phyloP scores from a whole-genome alignment of 2,113 vertebrate genomes.

The Aplodontia rufa region DNA sequence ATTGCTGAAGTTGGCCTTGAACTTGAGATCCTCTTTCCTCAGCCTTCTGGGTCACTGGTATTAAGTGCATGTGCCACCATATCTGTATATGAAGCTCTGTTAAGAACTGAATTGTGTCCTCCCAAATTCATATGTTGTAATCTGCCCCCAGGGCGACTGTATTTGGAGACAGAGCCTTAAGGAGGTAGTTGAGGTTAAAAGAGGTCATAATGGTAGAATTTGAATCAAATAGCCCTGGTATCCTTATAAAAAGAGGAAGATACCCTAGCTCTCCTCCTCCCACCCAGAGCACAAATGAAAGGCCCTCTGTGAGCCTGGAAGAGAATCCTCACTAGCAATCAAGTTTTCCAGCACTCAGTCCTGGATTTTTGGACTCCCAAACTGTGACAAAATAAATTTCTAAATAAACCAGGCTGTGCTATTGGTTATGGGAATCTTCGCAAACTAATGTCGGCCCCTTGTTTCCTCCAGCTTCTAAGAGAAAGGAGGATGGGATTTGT shows the following conservation, averaged over 20 bases:
- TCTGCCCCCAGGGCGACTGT: neutral
- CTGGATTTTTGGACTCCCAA: neutral
- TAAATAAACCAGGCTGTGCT: neutral
- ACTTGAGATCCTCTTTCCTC: no score
- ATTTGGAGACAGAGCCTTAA: neutral
- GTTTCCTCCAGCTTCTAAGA: neutral
- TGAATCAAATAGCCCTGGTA: neutral
- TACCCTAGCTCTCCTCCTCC: neutral
- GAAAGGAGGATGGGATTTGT: neutral
- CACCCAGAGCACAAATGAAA: neutral
- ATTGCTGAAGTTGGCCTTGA: no score
- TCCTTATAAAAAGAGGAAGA: neutral
- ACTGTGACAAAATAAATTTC: neutral
- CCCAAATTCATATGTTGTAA: neutral
- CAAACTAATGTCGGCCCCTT: neutral
- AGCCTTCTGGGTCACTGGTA: no score
- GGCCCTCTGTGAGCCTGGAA: neutral
- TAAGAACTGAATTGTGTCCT: neutral
- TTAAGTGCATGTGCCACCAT: no score
- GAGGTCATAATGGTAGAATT: neutral
- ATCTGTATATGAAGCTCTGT: neutral
- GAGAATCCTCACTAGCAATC: neutral
- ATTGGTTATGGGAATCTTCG: neutral
- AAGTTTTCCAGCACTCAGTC: neutral
- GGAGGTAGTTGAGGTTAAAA: neutral